Conservation (phyloP, 1,140 invertebrate genomes). For the Eupristina koningsbergeri region DNA sequence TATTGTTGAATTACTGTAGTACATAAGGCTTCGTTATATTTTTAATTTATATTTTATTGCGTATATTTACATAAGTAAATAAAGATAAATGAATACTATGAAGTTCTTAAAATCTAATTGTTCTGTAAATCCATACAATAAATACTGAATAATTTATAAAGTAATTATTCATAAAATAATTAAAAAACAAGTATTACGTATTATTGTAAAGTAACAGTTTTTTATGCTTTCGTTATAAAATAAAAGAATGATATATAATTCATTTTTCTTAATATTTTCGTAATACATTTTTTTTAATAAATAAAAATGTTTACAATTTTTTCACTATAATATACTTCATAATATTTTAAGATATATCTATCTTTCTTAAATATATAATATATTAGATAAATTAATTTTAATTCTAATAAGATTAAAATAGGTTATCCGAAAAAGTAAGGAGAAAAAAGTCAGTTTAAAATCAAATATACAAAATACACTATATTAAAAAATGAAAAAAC, state of each 20-base stretch:
- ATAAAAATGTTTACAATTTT: neutral
- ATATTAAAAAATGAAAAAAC: constrained; percentile 38
- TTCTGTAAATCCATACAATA: too few species aligned
- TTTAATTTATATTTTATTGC: neutral
- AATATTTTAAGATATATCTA: neutral
- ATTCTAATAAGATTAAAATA: neutral
- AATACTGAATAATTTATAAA: too few species aligned
- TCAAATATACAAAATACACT: constrained; percentile 43
- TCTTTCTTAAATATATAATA: neutral
- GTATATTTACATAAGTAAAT: neutral
- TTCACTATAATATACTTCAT: neutral
- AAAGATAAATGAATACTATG: too few species aligned
- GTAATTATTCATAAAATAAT: too few species aligned
- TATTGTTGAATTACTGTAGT: constrained; percentile 41
- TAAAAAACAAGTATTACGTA: too few species aligned
- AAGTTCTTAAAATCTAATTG: too few species aligned
- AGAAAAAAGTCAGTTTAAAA: constrained; percentile 27
- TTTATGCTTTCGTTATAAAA: neutral
- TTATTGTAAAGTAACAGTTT: too few species aligned
- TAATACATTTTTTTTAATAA: neutral
- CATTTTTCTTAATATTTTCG: neutral
- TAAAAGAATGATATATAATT: neutral
- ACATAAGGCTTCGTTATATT: neutral
- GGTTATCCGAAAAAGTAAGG: neutral
- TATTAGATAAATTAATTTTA: neutral